Conservation (phyloP, 2,113 vertebrate species). For the Nothoprocta pentlandii region DNA sequence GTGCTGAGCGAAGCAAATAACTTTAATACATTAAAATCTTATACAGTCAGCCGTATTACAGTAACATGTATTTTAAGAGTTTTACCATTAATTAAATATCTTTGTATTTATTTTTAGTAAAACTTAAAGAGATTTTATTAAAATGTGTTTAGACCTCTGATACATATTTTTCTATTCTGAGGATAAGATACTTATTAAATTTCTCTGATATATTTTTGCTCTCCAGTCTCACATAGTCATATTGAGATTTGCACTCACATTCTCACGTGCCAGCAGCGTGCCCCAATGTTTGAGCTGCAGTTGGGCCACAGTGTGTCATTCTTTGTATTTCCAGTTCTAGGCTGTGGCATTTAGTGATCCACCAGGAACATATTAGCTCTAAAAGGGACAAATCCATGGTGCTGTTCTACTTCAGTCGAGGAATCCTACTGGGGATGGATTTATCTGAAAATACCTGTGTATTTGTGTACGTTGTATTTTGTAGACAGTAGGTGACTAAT, state of each 20-base stretch:
- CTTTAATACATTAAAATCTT: not conserved
- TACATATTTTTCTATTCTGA: not conserved
- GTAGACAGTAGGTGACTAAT: not conserved
- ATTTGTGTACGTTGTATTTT: not conserved
- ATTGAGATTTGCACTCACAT: not conserved
- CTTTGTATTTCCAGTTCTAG: not conserved
- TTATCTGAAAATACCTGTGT: not conserved
- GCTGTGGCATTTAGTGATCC: not conserved
- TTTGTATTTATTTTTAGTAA: not conserved
- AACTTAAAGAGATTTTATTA: not conserved
- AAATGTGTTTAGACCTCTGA: not conserved
- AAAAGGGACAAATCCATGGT: not conserved
- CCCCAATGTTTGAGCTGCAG: not conserved
- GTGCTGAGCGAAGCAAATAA: not conserved
- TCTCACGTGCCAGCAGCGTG: not conserved
- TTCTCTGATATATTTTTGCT: not conserved
- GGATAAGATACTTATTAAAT: not conserved
- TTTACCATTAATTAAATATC: not conserved
- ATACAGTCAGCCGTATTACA: not conserved
- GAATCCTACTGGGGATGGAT: not conserved
- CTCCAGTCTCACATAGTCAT: rapidly evolving
- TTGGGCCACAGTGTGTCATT: rapidly evolving
- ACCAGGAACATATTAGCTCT: not conserved
- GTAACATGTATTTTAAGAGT: not conserved
- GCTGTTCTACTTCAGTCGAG: not conserved